phyloP scores from a whole-genome alignment of 2,797 vertebrate species.

The Smutsia gigantea region DNA sequence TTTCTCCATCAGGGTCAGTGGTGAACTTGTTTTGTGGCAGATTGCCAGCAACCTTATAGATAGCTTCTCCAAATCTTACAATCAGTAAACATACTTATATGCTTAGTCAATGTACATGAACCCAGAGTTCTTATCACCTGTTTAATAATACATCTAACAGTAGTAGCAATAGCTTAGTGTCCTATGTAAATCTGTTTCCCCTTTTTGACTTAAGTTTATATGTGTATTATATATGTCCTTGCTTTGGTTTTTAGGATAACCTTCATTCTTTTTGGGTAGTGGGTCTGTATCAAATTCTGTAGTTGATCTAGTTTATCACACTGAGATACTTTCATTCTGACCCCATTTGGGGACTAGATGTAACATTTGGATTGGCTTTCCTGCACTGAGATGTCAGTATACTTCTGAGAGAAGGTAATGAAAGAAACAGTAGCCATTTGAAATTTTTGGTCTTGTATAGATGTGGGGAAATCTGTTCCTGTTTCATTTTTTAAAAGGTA shows the following conservation, averaged over 20 bases:
- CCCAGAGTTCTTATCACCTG: too few relatives aligned
- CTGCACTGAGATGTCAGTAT: neutral
- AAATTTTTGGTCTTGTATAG: neutral
- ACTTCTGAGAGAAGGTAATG: neutral
- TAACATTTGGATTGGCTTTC: neutral
- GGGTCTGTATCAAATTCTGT: neutral
- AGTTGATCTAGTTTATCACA: neutral
- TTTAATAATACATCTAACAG: too few relatives aligned
- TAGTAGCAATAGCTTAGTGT: neutral
- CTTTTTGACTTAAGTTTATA: neutral
- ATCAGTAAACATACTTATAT: neutral
- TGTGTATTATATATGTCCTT: neutral
- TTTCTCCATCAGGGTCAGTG: slow-evolving; percentile 86
- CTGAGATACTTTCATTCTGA: neutral
- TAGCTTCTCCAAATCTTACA: neutral
- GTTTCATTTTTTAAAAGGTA: neutral
- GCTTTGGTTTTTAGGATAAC: neutral
- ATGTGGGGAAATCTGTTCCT: neutral
- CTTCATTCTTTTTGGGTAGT: neutral
- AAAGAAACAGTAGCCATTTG: neutral
- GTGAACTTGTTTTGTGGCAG: neutral
- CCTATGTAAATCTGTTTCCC: neutral
- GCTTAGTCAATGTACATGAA: neutral
- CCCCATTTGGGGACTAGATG: neutral
- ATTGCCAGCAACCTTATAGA: neutral